Evolutionary conservation across 2,888 invertebrate genomes (phyloP), one percentile per base, ranked within the genome.

Genomic region (Ophion obscuratus): DNA sequence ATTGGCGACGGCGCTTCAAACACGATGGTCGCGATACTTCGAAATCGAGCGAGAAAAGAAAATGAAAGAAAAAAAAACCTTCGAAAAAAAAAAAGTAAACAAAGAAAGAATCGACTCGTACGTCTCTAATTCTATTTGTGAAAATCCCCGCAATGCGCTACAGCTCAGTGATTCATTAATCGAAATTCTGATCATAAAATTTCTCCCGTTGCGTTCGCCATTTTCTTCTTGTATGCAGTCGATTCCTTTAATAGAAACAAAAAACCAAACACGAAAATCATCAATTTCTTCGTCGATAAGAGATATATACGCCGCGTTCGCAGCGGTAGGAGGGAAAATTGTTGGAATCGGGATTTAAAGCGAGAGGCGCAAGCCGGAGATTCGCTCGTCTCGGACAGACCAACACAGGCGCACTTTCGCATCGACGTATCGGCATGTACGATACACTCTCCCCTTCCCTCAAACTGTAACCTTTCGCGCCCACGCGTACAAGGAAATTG

Each of bases 211-310:
- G 93, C 94, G 80, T 94, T 93, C 92, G 95, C 95, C 88, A 94
- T 93, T 90, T 96, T 96, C 95, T 97, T 97, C 94, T 97, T 97
- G 95, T 97, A 97, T 77, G 97, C 97, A 87, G 97, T 97, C 97
- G 97, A 97, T 95, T 97, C 97, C 97, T 97, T 93, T 2, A 95
- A 95, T 87, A 89, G 89, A 87, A 89, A 31, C 31, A 31, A 20
- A 71, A 57, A 24, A 5, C 89, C 89, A 87, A 89, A 53, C 53
- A 53, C 10, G 31, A 57, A 31, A 5, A 57, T 57, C 57, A 20
- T 71, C 57, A n/a, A 31, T 62, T 70, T 70, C 36, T 40, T 47
- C 44, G 47, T 59, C 59, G 17, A 47, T 14, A 47, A 68, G 9
- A 47, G 4, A 40, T 40, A 47, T 2, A 40, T 40, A 82, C 44